Conservation (phyloP, 23 tunicate genomes). For the Trididemnum clinides region DNA sequence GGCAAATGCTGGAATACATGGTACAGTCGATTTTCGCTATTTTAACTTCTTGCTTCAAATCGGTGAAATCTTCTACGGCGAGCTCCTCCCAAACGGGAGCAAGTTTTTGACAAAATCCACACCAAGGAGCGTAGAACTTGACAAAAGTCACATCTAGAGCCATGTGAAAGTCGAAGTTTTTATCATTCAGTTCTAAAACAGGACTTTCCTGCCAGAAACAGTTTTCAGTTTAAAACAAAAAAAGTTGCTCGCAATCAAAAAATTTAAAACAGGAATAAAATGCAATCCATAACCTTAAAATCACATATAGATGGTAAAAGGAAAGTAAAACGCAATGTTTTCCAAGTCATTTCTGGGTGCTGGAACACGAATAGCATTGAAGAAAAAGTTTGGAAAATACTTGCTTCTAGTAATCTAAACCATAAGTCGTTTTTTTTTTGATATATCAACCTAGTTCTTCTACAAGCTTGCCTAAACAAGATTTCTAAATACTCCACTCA, state of each 20-base stretch:
- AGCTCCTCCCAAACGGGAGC: conserved; percentile 88
- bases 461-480: too few species aligned
- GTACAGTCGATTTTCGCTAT: conserved; percentile 89
- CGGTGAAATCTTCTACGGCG: conserved; percentile 51
- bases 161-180: conserved; percentile 57
- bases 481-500: too few species aligned
- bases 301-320: too few species aligned
- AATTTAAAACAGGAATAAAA: neutral
- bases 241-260: neutral
- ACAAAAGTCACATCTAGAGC: conserved; percentile 77
- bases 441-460: too few species aligned
- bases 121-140: conserved; percentile 94
- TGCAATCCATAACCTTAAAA: neutral
- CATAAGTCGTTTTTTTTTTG: too few species aligned
- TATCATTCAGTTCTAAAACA: conserved; percentile 41
- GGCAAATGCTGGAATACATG: conserved; percentile 33
- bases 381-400: too few species aligned
- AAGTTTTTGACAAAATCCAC: conserved; percentile 79
- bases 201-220: conserved; percentile 8
- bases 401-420: too few species aligned
- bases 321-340: too few species aligned
- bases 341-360: too few species aligned
- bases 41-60: conserved; percentile 10
- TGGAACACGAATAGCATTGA: too few species aligned
- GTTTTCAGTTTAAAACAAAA: too few species aligned